Evolutionary conservation across 2,113 vertebrate species (phyloP).

Genomic region (Numida meleagris): DNA sequence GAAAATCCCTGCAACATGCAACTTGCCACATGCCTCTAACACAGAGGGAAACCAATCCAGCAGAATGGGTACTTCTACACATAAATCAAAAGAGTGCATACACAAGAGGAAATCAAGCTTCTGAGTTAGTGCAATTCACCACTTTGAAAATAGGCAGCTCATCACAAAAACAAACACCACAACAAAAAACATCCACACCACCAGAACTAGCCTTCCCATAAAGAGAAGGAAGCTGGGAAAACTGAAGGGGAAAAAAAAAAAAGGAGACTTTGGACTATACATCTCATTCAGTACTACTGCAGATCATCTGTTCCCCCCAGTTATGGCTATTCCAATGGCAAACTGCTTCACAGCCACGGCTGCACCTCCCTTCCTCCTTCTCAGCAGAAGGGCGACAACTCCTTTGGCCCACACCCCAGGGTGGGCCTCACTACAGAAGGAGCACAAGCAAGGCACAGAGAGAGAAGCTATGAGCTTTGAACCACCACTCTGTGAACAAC

Average conservation of each 20-base stretch:
- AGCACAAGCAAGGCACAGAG: neutral
- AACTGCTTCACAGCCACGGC: neutral
- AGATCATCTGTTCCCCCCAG: accelerated
- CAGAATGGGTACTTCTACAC: neutral
- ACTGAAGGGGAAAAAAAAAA: neutral
- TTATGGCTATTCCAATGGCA: neutral
- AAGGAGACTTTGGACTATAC: neutral
- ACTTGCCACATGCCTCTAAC: neutral
- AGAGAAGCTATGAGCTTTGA: neutral
- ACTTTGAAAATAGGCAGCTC: neutral
- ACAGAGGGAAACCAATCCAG: neutral
- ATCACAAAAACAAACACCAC: neutral
- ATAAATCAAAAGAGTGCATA: accelerated
- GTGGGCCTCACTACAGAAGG: neutral
- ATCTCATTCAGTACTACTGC: neutral
- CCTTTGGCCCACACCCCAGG: neutral
- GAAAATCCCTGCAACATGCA: accelerated
- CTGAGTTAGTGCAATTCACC: neutral
- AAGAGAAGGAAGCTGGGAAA: neutral
- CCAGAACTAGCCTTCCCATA: neutral
- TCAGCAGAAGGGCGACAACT: neutral
- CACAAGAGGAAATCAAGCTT: neutral
- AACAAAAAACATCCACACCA: neutral
- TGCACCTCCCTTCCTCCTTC: neutral
- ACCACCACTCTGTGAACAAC: neutral